Conservation (phyloP, 2,888 invertebrate species). For the Tiliacea aurago region DNA sequence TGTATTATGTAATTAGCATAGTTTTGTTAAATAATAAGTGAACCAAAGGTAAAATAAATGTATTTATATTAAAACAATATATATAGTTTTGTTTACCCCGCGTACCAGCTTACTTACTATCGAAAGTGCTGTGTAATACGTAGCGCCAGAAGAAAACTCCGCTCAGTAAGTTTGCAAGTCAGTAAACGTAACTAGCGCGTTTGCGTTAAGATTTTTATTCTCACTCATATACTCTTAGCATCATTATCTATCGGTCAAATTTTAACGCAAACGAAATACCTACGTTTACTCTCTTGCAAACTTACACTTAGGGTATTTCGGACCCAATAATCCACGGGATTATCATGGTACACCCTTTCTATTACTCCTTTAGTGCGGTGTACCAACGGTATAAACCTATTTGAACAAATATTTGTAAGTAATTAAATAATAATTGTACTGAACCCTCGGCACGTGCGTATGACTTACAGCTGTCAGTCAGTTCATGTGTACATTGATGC, state of each 20-base stretch:
- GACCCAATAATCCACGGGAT: not conserved
- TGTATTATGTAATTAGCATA: conserved; percentile 55
- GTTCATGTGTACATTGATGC: not conserved
- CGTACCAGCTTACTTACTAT: too few relatives aligned
- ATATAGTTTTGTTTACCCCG: conserved; percentile 26
- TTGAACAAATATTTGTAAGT: not conserved
- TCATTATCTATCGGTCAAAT: too few relatives aligned
- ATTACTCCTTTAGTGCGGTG: not conserved
- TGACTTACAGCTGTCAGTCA: too few relatives aligned
- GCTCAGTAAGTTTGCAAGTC: too few relatives aligned
- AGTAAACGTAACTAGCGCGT: too few relatives aligned
- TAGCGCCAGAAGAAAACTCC: not conserved
- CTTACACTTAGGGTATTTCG: too few relatives aligned
- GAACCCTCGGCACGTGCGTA: not conserved
- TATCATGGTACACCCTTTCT: not conserved
- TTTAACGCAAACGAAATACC: too few relatives aligned
- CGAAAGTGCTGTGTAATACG: too few relatives aligned
- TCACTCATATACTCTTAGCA: too few relatives aligned
- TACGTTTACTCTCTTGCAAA: too few relatives aligned
- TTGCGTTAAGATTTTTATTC: too few relatives aligned
- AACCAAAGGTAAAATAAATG: conserved; percentile 78
- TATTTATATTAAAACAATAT: conserved; percentile 56
- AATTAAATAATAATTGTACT: not conserved
- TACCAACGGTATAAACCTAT: not conserved
- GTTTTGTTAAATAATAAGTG: conserved; percentile 60